Evolutionary conservation across 2,113 vertebrate genomes (phyloP), one percentile per base, ranked within the genome.

Genomic region (Pleuronectes platessa): DNA sequence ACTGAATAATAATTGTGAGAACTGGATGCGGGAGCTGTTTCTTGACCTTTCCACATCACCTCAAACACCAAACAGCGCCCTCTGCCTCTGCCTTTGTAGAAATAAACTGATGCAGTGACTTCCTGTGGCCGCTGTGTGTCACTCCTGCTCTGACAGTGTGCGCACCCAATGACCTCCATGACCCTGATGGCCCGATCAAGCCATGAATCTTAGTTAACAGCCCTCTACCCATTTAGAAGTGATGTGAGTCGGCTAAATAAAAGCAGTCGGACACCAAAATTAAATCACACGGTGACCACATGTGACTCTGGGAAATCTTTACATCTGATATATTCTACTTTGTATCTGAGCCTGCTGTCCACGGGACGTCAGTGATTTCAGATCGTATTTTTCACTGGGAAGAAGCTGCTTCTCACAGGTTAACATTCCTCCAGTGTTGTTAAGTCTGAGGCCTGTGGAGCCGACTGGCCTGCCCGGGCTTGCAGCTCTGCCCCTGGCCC

Each of bases 381-480:
- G 42, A 45, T 2, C 37, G 31, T 7, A 12, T 15, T 0, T 23
- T 71, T 60, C 40, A 3, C 14, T 0, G 10, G 18, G 23, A 24
- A 45, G 58, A 23, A 21, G 9, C 35, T 69, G 49, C 18, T 13
- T 42, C 47, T 51, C 15, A 42, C 67, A 76, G 55, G 68, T 72
- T 65, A 68, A 80, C 79, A 80, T 83, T 83, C 70, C 76, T 78
- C 40, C 61, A 9, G 64, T 70, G 82, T 64, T 81, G 75, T 56
- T 76, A 49, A 21, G 68, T 68, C 47, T 81, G 79, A 65, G 90
- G 78, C 62, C 76, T 53, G 62, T 60, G 51, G 59, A 68, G 71
- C 55, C 31, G 56, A 24, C 26, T 60, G 18, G 81, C 92, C 55
- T 91, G 91, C 74, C 80, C 76, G n/a, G 87, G 77, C 92, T 84